Base-by-base conservation (phyloP, 1,140 invertebrate species). In the Eupristina koningsbergeri region DNA sequence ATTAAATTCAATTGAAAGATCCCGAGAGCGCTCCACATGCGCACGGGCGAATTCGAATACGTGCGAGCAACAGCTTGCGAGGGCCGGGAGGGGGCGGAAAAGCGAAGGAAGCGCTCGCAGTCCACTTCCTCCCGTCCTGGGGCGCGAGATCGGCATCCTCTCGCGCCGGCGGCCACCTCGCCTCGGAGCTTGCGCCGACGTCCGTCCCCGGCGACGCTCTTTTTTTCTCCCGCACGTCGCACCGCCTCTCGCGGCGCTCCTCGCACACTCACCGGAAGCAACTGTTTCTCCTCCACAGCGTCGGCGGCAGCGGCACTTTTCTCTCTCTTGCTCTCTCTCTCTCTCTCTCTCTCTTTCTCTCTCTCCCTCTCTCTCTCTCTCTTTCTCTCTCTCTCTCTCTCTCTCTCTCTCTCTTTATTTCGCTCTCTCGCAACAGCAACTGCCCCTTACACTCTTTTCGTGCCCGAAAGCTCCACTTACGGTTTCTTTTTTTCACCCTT, bases 221-320 rank as follows among this genome's bases (percentile, higher is more conserved):
- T 63, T 50, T 26, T 69, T 29, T 53, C 31, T 26, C 53, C 6
- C 41, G 41, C 22, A 58, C 53, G 53, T 58, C 53, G 17, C 45
- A 47, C 50, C 34, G 22, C 34, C 74, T 53, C 47, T 29, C 74
- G 53, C 58, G 45, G 45, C 76, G 39, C 36, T 64, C 63, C 13
- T 31, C 50, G 47, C 76, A 83, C 63, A 81, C 83, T 84, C 83
- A 84, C 83, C 83, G 83, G 83, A 84, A 84, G 79, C 79, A 80
- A 74, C 73, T 75, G 61, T 81, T 84, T 77, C 81, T 83, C 45
- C 19, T 75, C 39, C 53, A 13, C n/a, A n/a, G 34, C 31, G 29
- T 58, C 75, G n/a, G 34, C 81, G 53, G 45, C 64, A 45, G 41
- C n/a, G 41, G 50, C 31, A 31, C 61, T 31, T 47, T 58, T 58